A percentile compares a stretch with the other conserved stretches of the same genome.
These are phyloP conservation scores for Lepidothrix coronata DNA, from an alignment of 2,113 vertebrate genomes.

Conservation along the genomic window DNA sequence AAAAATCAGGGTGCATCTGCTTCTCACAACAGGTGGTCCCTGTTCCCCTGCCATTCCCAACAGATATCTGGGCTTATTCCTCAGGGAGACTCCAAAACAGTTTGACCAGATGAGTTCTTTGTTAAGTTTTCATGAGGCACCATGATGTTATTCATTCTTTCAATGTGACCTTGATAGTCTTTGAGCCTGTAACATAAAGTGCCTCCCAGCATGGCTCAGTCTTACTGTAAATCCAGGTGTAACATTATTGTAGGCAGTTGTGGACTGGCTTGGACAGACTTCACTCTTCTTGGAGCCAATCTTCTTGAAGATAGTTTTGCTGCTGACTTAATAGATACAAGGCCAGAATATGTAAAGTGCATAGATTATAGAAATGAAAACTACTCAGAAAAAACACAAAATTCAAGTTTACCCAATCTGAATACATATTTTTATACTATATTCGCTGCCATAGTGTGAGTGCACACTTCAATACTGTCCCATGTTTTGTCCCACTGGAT, in stretches of 20 bases:
- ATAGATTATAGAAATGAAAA: background rate
- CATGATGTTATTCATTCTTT: background rate
- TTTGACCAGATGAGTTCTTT: background rate
- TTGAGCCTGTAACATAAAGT: background rate
- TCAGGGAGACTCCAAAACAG: background rate
- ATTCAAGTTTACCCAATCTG: background rate
- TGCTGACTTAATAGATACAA: background rate
- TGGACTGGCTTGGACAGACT: background rate
- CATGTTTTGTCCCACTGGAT: background rate
- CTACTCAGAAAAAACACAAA: background rate
- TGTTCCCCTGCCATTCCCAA: background rate
- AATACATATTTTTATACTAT: background rate
- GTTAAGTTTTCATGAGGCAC: background rate
- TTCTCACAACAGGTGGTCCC: background rate
- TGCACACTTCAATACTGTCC: background rate
- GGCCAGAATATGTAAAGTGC: background rate
- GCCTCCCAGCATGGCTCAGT: background rate
- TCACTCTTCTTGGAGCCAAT: background rate
- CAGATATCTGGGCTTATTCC: background rate
- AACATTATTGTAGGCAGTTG: background rate
- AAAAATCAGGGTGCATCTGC: background rate
- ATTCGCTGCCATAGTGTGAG: background rate
- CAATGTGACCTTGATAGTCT: accelerated
- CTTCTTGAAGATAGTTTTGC: background rate
- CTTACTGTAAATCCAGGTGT: background rate